Evolutionary conservation across 2,113 vertebrate genomes (phyloP).

Genomic region (Rhegmatorhina hoffmannsi): DNA sequence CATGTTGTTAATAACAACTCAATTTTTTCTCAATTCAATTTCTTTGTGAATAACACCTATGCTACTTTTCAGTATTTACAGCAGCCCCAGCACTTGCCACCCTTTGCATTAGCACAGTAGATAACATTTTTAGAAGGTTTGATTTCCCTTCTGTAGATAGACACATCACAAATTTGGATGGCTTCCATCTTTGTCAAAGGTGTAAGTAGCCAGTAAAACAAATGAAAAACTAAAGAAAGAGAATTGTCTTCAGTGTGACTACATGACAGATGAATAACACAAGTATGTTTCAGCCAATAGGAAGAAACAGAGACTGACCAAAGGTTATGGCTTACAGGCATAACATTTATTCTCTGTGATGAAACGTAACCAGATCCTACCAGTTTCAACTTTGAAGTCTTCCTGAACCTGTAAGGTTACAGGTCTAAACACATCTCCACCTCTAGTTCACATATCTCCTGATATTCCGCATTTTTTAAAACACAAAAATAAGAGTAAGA

Average conservation of each 20-base stretch:
- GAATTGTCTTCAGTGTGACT: conserved; percentile 35
- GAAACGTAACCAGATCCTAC: conserved; percentile 72
- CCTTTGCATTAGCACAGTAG: not conserved
- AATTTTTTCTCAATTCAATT: not conserved
- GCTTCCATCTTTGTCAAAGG: not conserved
- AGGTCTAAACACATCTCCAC: conserved; percentile 64
- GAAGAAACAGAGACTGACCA: conserved; percentile 58
- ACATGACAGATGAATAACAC: conserved; percentile 12
- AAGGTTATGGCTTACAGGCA: conserved; percentile 66
- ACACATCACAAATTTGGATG: not conserved
- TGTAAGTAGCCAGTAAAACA: not conserved
- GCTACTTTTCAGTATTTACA: not conserved
- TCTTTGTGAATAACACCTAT: not conserved
- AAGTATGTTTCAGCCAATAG: conserved; percentile 5
- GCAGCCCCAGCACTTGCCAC: not conserved
- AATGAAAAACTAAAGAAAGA: not conserved
- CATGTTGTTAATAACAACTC: not conserved
- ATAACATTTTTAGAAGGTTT: not conserved
- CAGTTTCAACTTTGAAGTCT: conserved; percentile 76
- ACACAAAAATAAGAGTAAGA: conserved; percentile 4
- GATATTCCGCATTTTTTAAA: conserved; percentile 25
- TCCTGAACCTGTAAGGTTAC: conserved; percentile 68
- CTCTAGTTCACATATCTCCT: conserved; percentile 8
- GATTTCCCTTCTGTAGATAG: not conserved
- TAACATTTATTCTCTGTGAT: conserved; percentile 66